These are phyloP conservation scores for Caenorhabditis plicata DNA, from an alignment of 2,888 invertebrate species.

Conservation along the genomic window DNA sequence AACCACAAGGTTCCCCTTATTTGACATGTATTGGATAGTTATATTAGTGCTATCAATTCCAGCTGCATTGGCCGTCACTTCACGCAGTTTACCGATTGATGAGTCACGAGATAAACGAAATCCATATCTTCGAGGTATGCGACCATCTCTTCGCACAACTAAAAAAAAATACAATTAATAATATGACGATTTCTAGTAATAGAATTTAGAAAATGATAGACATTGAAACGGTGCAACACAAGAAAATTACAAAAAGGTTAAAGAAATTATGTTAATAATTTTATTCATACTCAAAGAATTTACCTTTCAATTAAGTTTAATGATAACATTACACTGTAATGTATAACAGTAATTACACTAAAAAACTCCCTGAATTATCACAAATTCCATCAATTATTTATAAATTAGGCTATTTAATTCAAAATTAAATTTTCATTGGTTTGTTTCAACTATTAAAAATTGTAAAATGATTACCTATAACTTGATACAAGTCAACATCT, in stretches of 20 bases:
- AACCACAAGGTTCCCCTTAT: slow-evolving; percentile 30
- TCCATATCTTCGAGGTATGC: slow-evolving; percentile 82
- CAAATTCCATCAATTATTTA: no score
- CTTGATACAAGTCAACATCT: slow-evolving; percentile 75
- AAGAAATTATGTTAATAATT: no score
- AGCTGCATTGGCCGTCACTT: slow-evolving; percentile 25
- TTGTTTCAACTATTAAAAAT: neutral
- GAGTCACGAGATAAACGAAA: slow-evolving; percentile 75
- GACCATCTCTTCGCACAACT: slow-evolving; percentile 73
- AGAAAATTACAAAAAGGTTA: no score
- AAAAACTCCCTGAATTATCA: no score
- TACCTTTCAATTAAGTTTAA: no score
- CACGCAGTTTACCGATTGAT: slow-evolving; percentile 35
- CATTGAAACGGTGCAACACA: neutral
- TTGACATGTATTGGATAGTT: slow-evolving; percentile 36
- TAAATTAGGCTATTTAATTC: no score
- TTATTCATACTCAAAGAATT: no score
- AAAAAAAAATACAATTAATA: slow-evolving; percentile 6
- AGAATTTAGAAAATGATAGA: neutral
- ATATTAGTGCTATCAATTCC: slow-evolving; percentile 13
- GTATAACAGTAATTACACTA: no score
- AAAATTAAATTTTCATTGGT: no score
- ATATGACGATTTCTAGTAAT: neutral
- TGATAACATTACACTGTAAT: no score
- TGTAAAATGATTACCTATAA: slow-evolving; percentile 32